Base-by-base conservation (phyloP, 2,113 vertebrate species). In the Brevimyrus niger region DNA sequence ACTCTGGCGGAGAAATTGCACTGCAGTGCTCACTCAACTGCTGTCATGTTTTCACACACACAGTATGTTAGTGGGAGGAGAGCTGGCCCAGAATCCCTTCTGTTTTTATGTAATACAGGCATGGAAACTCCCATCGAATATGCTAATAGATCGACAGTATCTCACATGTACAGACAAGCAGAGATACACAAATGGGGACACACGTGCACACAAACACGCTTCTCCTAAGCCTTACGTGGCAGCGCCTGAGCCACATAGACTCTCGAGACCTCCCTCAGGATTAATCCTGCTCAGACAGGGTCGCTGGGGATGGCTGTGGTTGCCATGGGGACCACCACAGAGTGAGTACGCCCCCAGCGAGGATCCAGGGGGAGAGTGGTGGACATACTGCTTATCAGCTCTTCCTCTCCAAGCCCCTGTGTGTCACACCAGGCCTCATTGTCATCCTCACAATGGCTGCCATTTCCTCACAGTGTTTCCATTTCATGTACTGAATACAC, bases 251-350 rank as follows among this genome's bases (percentile, higher is more conserved):
- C 92, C 76, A 91, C 94, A 92, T 92, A 94, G 94, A 95, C 93
- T 94, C 94, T 93, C 92, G 90, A 94, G 91, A 93, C 92, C 90
- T 92, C 94, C 94, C 94, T 91, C 92, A 94, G 93, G 92, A 91
- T 93, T 95, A 94, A 95, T 94, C 94, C 94, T 92, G 93, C 89
- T 94, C 92, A 91, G 93, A 95, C 92, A 93, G 93, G 94, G 94
- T 94, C 92, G 93, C 91, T 10, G 90, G 91, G 91, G 92, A 90
- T 94, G 92, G 93, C 89, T 92, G 91, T 46, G 35, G 95, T 95
- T 93, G 90, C 91, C 93, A 95, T 93, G 92, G 93, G 91, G 95
- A 96, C 95, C 93, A 88, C 89, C 85, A 90, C 91, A 92, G 93
- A 95, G 93, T 92, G 92, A 93, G 92, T 89, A 90, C 92, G 91